These are phyloP conservation scores for Rhopilema esculentum DNA, from an alignment of 30 jellyfish, hydroid and myxozoan genomes.

Conservation along the genomic window DNA sequence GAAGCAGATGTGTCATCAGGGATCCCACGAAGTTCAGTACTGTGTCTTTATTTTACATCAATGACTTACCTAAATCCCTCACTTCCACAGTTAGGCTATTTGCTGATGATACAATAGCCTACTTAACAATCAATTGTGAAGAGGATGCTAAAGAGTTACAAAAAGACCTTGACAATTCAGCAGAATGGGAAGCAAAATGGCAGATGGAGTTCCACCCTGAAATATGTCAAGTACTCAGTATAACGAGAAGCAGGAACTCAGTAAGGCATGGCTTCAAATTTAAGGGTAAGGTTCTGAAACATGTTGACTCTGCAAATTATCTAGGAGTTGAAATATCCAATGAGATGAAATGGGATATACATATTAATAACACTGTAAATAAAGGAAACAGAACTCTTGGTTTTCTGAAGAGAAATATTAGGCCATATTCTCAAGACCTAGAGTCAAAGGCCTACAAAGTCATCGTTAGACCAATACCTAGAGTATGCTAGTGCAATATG, in stretches of 20 bases:
- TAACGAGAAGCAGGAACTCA: constrained; percentile 24
- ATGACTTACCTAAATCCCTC: no score
- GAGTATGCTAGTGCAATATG: constrained; percentile 1
- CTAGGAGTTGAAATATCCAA: constrained; percentile 6
- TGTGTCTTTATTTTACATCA: no score
- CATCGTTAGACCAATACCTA: neutral
- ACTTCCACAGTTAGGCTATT: no score
- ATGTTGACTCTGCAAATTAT: constrained; percentile 39
- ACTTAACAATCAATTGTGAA: constrained; percentile 4
- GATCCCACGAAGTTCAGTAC: no score
- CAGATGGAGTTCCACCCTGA: constrained; percentile 65
- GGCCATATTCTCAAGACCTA: neutral
- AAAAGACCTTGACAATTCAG: constrained; percentile 29
- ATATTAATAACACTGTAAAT: neutral
- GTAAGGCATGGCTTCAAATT: neutral
- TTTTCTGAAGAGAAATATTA: neutral
- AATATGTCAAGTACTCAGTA: constrained; percentile 29
- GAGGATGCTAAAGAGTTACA: constrained; percentile 38
- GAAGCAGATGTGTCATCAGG: no score
- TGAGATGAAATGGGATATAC: neutral
- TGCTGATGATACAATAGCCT: constrained; percentile 35
- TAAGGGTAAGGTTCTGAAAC: constrained; percentile 33
- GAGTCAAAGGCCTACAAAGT: constrained; percentile 1
- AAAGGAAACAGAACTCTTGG: neutral
- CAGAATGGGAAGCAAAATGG: constrained; percentile 36